A percentile compares a stretch with the other conserved stretches of the same genome.
Evolutionary conservation across 1,140 invertebrate genomes (phyloP).

Genomic region (Trachymyrmex septentrionalis): DNA sequence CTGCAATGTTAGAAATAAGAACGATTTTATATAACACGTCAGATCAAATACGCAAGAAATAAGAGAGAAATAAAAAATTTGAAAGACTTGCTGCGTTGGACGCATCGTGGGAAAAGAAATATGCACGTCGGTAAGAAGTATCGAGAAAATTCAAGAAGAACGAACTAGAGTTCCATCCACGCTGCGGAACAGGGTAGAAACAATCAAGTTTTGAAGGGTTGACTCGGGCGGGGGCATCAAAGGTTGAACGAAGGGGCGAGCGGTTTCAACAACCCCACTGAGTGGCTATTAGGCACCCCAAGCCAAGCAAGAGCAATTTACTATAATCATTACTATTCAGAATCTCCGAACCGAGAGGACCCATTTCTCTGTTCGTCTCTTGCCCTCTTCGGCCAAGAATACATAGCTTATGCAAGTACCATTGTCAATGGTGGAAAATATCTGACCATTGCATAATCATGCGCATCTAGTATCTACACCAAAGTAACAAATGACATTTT

Average conservation of each 20-base stretch:
- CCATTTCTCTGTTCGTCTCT: slow-evolving; percentile 72
- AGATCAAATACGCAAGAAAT: too few species aligned
- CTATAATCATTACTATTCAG: slow-evolving; percentile 84
- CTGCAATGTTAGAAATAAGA: too few species aligned
- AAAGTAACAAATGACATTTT: too few species aligned
- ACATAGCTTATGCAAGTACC: slow-evolving; percentile 48
- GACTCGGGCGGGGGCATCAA: slow-evolving; percentile 83
- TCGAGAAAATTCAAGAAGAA: slow-evolving; percentile 65
- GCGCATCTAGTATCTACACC: too few species aligned
- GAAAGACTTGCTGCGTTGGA: too few species aligned
- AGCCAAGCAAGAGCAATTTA: slow-evolving; percentile 83
- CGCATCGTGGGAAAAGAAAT: slow-evolving; percentile 12
- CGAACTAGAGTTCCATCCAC: slow-evolving; percentile 50
- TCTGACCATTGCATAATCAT: background rate
- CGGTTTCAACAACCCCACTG: slow-evolving; percentile 82
- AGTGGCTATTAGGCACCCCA: slow-evolving; percentile 84
- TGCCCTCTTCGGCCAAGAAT: slow-evolving; percentile 68
- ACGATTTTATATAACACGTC: too few species aligned
- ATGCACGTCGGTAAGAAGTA: slow-evolving; percentile 46
- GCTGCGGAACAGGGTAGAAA: slow-evolving; percentile 76
- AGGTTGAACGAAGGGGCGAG: slow-evolving; percentile 82
- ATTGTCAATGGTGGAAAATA: slow-evolving; percentile 66
- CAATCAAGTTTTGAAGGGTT: slow-evolving; percentile 82
- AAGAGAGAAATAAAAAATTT: too few species aligned
- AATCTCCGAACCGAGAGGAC: slow-evolving; percentile 79